Percentiles rank a stretch among this genome's conserved stretches.
These are phyloP conservation scores for Drosophila parthenogenetica DNA, from an alignment of 2,888 invertebrate genomes.

Conservation along the genomic window DNA sequence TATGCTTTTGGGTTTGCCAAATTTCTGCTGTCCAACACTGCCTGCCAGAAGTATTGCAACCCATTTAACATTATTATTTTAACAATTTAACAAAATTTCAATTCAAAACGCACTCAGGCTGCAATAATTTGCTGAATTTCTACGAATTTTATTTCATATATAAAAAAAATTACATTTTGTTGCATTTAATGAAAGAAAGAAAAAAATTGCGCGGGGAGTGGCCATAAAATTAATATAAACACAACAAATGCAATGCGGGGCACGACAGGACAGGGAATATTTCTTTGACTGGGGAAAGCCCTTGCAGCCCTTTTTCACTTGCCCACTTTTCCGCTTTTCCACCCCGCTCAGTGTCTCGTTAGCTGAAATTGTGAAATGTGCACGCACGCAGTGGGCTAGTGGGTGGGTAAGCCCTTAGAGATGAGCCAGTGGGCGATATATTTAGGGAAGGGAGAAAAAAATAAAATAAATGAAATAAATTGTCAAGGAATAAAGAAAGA, in stretches of 20 bases:
- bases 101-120: conserved; percentile 50
- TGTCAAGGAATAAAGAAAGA: too few relatives aligned
- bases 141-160: conserved; percentile 33
- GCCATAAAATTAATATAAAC: conserved; percentile 56
- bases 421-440: conserved; percentile 22
- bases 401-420: conserved; percentile 25
- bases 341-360: conserved; percentile 60
- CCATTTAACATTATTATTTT: conserved; percentile 38
- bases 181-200: conserved; percentile 56
- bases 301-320: background rate
- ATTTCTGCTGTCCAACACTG: conserved; percentile 41
- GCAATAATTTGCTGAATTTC: conserved; percentile 66
- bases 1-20: conserved; percentile 10
- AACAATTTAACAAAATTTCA: conserved; percentile 53
- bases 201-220: conserved; percentile 29
- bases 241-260: conserved; percentile 57
- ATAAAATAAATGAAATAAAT: background rate
- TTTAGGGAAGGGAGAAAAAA: background rate
- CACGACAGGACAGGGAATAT: conserved; percentile 5
- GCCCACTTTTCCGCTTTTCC: background rate
- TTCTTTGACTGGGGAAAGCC: conserved; percentile 11
- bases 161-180: conserved; percentile 52
- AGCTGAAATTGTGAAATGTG: conserved; percentile 75
- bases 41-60: conserved; percentile 40
- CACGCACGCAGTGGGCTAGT: conserved; percentile 56